These are phyloP conservation scores for Labrus mixtus DNA, from an alignment of 2,113 vertebrate genomes.

Conservation along the genomic window DNA sequence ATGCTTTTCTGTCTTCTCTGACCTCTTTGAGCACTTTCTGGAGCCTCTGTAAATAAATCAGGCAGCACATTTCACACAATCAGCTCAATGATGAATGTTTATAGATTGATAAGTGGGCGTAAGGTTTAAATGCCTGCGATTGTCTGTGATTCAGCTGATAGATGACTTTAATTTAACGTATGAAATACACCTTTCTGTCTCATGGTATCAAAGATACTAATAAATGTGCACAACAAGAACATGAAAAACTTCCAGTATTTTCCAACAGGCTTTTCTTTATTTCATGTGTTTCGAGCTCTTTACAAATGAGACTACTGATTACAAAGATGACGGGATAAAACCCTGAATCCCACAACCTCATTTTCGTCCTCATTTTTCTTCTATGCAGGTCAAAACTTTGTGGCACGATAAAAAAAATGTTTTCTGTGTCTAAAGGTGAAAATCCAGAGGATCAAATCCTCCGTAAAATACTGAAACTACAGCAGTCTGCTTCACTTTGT, in stretches of 20 bases:
- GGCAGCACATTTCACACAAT: too few species aligned
- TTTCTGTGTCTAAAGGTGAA: neutral
- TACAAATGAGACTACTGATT: neutral
- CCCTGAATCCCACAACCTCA: neutral
- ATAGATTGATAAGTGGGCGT: too few species aligned
- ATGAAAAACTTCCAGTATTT: neutral
- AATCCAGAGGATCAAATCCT: neutral
- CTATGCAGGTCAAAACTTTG: slow-evolving; percentile 8
- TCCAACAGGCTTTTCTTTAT: slow-evolving; percentile 6
- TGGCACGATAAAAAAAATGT: neutral
- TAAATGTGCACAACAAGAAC: too few species aligned
- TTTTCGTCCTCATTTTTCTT: neutral
- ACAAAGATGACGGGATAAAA: neutral
- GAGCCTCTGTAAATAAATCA: too few species aligned
- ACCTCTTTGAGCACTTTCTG: too few species aligned
- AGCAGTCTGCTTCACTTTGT: neutral
- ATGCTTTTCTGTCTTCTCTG: too few species aligned
- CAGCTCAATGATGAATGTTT: too few species aligned
- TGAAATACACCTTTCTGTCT: too few species aligned
- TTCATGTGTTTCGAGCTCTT: neutral
- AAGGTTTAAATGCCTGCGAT: too few species aligned
- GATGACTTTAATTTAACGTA: too few species aligned
- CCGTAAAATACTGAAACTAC: neutral
- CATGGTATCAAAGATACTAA: too few species aligned
- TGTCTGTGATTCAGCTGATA: too few species aligned